Evolutionary conservation across 2,888 invertebrate species (phyloP).

Genomic region (Drosophila mercatorum): DNA sequence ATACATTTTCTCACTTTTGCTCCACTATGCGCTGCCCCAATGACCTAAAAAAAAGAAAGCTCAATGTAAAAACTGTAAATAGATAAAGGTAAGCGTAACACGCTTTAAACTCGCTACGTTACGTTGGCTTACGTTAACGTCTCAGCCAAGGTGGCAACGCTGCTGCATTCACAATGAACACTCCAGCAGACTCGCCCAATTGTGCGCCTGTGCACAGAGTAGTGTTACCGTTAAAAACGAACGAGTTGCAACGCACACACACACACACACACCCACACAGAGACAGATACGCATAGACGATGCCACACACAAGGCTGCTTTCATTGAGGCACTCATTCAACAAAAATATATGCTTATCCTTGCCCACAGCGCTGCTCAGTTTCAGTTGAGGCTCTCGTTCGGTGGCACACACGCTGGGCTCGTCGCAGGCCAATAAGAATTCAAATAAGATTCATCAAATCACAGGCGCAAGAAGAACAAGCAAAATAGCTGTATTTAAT

Average conservation of each 20-base stretch:
- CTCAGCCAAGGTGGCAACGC: constrained; percentile 41
- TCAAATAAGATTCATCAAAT: constrained; percentile 38
- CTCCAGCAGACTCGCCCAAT: constrained; percentile 42
- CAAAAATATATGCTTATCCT: constrained; percentile 70
- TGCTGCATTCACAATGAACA: constrained; percentile 46
- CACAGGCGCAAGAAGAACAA: constrained; percentile 7
- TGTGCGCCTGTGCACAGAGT: constrained; percentile 58
- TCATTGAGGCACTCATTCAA: constrained; percentile 75
- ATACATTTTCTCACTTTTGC: neutral
- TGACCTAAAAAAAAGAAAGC: constrained; percentile 48
- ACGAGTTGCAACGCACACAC: constrained; percentile 53
- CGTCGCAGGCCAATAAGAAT: constrained; percentile 63
- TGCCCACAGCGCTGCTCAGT: constrained; percentile 45
- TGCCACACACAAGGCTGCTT: constrained; percentile 28
- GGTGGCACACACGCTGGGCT: constrained; percentile 75
- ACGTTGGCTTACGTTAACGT: constrained; percentile 23
- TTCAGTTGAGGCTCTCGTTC: constrained; percentile 75
- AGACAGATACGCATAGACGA: neutral
- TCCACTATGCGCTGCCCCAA: constrained; percentile 52
- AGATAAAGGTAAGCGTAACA: constrained; percentile 41
- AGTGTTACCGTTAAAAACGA: constrained; percentile 43
- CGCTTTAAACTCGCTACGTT: constrained; percentile 30
- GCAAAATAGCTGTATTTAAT: constrained; percentile 18
- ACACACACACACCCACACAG: constrained; percentile 9
- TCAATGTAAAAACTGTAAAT: constrained; percentile 17